Conservation (phyloP, 1,140 invertebrate species). For the Caenorhabditis brenneri region DNA sequence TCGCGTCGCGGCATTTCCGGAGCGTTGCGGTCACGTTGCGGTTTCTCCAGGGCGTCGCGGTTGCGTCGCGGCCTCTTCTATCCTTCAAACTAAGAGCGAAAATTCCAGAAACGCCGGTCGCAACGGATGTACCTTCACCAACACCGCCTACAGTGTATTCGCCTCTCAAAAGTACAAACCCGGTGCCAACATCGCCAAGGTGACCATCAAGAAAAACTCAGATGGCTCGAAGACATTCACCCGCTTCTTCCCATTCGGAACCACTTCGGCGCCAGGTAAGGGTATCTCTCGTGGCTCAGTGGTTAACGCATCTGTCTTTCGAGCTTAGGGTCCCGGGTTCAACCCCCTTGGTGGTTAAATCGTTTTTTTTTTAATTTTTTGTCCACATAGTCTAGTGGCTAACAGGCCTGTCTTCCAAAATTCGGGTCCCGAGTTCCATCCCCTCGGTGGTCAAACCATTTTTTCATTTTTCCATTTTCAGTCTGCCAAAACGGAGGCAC, state of each 20-base stretch:
- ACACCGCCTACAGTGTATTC: neutral
- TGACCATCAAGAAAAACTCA: neutral
- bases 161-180: neutral
- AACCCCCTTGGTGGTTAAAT: too few species aligned
- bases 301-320: neutral
- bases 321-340: too few species aligned
- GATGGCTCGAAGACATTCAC: neutral
- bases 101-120: neutral
- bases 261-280: neutral
- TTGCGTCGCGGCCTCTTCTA: too few species aligned
- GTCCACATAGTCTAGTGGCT: too few species aligned
- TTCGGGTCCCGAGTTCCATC: too few species aligned
- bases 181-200: neutral
- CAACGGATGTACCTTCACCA: neutral
- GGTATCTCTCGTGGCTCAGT: neutral
- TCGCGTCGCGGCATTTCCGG: too few species aligned
- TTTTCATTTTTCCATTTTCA: too few species aligned
- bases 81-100: neutral
- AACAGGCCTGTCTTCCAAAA: too few species aligned
- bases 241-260: slow-evolving; percentile 6
- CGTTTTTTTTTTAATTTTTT: too few species aligned
- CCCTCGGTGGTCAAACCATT: too few species aligned
- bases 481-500: neutral
- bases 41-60: too few species aligned
- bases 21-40: too few species aligned